Conservation (phyloP, 2,113 vertebrate species). For the Solea senegalensis region DNA sequence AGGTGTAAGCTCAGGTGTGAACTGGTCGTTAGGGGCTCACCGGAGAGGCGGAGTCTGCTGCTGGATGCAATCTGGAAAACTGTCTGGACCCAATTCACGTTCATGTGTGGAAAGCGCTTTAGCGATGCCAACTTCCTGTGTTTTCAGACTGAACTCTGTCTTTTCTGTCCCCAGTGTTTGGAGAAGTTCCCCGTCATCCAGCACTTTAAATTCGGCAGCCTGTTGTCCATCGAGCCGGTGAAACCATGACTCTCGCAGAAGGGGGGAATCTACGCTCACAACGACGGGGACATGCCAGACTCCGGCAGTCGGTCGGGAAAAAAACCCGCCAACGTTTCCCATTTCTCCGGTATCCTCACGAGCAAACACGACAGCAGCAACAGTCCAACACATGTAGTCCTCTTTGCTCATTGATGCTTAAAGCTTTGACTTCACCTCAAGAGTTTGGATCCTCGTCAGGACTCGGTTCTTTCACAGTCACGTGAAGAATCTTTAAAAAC, state of each 20-base stretch:
- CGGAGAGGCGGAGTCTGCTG: no score
- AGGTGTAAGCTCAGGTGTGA: no score
- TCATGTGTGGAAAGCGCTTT: no score
- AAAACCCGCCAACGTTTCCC: background rate
- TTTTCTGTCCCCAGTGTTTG: slow-evolving; percentile 85
- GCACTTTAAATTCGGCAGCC: slow-evolving; percentile 98
- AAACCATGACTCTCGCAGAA: slow-evolving; percentile 79
- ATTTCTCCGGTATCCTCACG: slow-evolving; percentile 17
- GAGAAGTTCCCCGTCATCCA: slow-evolving; percentile 99
- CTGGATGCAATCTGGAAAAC: no score
- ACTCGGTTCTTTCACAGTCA: slow-evolving; percentile 2
- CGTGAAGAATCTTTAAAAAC: background rate
- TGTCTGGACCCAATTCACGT: no score
- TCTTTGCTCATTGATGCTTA: background rate
- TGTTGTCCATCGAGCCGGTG: slow-evolving; percentile 93
- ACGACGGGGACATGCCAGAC: slow-evolving; percentile 38
- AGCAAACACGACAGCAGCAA: slow-evolving; percentile 38
- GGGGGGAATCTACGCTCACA: slow-evolving; percentile 19
- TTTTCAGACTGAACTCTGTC: background rate
- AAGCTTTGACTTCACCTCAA: slow-evolving; percentile 22
- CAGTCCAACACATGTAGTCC: slow-evolving; percentile 27
- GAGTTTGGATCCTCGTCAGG: slow-evolving; percentile 1
- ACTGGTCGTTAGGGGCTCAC: no score
- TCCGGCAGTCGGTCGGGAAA: slow-evolving; percentile 13
- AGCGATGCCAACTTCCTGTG: no score